phyloP scores from a whole-genome alignment of 2,888 invertebrate genomes.

The Drosophila acutilabella region DNA sequence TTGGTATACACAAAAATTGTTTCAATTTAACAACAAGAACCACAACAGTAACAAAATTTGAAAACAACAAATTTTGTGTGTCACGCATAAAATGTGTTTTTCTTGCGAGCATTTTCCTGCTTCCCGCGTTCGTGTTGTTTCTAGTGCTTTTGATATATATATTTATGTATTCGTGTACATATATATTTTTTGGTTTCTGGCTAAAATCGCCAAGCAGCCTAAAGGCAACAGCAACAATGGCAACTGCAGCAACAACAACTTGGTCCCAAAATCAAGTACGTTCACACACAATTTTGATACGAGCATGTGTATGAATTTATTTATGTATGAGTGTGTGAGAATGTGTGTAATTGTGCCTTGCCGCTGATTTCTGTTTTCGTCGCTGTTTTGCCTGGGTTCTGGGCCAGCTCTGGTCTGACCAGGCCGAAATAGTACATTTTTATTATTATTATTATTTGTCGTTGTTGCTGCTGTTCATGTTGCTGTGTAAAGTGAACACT shows the following conservation, averaged over 20 bases:
- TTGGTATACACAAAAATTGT: conserved; percentile 73
- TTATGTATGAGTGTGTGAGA: neutral
- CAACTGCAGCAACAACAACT: conserved; percentile 22
- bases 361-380: conserved; percentile 58
- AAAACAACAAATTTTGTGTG: conserved; percentile 57
- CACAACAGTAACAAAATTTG: conserved; percentile 32
- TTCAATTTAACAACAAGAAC: conserved; percentile 50
- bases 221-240: conserved; percentile 23
- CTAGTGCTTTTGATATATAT: conserved; percentile 1
- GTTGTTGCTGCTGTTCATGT: conserved; percentile 14
- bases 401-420: conserved; percentile 14
- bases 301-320: conserved; percentile 5
- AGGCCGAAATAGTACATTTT: conserved; percentile 57
- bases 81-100: conserved; percentile 61
- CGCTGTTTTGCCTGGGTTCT: conserved; percentile 42
- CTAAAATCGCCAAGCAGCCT: conserved; percentile 54
- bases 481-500: conserved; percentile 20
- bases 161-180: neutral
- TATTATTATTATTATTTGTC: conserved; percentile 27
- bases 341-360: conserved; percentile 4
- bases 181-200: conserved; percentile 50
- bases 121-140: conserved; percentile 29
- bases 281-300: conserved; percentile 67
- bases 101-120: conserved; percentile 19
- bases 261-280: conserved; percentile 71